phyloP scores from a whole-genome alignment of 1,140 invertebrate genomes.

The Procambarus virginalis region DNA sequence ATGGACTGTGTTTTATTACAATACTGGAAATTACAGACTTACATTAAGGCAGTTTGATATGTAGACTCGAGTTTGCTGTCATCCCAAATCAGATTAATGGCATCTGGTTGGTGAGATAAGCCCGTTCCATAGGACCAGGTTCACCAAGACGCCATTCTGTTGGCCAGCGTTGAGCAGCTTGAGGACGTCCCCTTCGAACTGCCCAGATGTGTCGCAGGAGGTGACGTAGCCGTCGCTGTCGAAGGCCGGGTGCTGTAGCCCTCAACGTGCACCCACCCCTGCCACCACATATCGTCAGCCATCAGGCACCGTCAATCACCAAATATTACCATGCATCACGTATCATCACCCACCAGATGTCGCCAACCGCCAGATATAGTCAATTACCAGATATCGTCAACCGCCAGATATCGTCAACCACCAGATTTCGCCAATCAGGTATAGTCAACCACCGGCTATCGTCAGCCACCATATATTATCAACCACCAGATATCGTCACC shows the following conservation, averaged over 20 bases:
- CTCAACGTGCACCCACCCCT: slow-evolving; percentile 76
- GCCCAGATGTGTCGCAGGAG: slow-evolving; percentile 12
- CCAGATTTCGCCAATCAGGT: too few relatives aligned
- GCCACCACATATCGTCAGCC: not conserved
- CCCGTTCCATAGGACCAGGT: slow-evolving; percentile 75
- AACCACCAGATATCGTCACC: too few relatives aligned
- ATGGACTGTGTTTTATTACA: too few relatives aligned
- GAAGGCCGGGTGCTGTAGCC: slow-evolving; percentile 73
- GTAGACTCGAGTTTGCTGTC: slow-evolving; percentile 74
- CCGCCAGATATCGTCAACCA: too few relatives aligned
- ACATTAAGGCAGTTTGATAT: slow-evolving; percentile 74
- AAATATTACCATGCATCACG: too few relatives aligned
- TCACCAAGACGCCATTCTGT: slow-evolving; percentile 73
- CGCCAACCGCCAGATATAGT: too few relatives aligned
- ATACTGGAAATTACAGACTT: slow-evolving; percentile 10
- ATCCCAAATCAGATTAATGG: slow-evolving; percentile 73
- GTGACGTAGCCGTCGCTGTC: slow-evolving; percentile 23
- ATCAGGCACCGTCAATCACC: too few relatives aligned
- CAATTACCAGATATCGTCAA: too few relatives aligned
- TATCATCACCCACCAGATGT: too few relatives aligned
- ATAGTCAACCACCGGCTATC: too few relatives aligned
- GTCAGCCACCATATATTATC: too few relatives aligned
- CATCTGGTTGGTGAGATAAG: slow-evolving; percentile 73
- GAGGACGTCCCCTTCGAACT: slow-evolving; percentile 28
- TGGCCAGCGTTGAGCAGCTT: slow-evolving; percentile 20